Conservation (phyloP, 1,140 invertebrate genomes). For the Aplysia californica region DNA sequence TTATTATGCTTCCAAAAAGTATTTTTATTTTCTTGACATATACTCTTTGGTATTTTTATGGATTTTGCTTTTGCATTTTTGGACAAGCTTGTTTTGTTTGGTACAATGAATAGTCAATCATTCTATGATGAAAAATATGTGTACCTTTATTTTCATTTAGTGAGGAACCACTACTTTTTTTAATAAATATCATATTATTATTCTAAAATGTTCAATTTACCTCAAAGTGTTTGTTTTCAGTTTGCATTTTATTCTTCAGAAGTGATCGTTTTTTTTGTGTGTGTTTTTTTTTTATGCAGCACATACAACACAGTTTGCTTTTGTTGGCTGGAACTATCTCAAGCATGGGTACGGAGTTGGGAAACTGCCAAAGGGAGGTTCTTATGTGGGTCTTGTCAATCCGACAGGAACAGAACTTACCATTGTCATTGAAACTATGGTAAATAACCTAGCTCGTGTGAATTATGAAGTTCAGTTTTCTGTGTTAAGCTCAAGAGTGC, state of each 20-base stretch:
- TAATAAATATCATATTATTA: neutral
- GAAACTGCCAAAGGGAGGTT: slow-evolving; percentile 56
- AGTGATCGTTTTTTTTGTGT: no score
- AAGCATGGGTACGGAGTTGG: slow-evolving; percentile 60
- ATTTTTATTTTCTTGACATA: no score
- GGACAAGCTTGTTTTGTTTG: neutral
- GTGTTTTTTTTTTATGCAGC: slow-evolving; percentile 43
- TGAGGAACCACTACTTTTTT: neutral
- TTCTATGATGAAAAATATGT: neutral
- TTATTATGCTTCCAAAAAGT: no score
- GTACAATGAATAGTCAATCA: neutral
- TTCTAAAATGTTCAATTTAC: neutral
- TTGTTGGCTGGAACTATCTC: slow-evolving; percentile 63
- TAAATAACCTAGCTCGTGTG: no score
- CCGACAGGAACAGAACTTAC: slow-evolving; percentile 60
- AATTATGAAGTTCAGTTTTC: no score
- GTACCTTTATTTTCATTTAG: neutral
- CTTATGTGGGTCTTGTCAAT: slow-evolving; percentile 59
- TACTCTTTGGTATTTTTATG: no score
- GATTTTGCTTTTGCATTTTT: no score
- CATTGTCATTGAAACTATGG: slow-evolving; percentile 67
- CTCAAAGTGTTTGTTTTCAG: neutral
- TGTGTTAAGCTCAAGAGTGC: no score
- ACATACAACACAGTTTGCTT: slow-evolving; percentile 66
- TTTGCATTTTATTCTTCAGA: neutral